These are phyloP conservation scores for Netelia melanura DNA, from an alignment of 2,888 invertebrate genomes.

Conservation along the genomic window DNA sequence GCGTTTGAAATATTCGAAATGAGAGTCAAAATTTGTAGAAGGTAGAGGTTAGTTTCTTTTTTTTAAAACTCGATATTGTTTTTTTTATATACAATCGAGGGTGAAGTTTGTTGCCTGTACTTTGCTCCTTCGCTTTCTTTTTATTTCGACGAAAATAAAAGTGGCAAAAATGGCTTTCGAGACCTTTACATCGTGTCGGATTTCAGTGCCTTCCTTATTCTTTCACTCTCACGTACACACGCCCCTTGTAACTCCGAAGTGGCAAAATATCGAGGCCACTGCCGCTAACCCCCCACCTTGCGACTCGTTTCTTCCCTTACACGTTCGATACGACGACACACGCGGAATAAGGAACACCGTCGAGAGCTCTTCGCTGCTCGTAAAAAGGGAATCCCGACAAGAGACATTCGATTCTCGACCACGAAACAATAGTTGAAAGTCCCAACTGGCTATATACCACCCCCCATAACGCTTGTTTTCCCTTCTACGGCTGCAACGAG, in stretches of 20 bases:
- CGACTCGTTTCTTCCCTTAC: slow-evolving; percentile 68
- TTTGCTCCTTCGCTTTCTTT: no score
- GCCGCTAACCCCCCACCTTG: slow-evolving; percentile 28
- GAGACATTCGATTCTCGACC: slow-evolving; percentile 38
- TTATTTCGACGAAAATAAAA: no score
- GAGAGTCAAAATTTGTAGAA: no score
- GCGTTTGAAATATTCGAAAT: no score
- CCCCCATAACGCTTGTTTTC: slow-evolving; percentile 2
- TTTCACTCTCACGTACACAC: no score
- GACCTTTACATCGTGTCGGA: slow-evolving; percentile 5
- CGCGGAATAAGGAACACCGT: slow-evolving; percentile 66
- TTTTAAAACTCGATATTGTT: no score
- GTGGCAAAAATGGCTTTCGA: no score
- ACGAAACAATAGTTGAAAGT: slow-evolving; percentile 13
- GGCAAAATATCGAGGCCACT: slow-evolving; percentile 8
- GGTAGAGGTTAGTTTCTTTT: no score
- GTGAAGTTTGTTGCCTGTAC: no score
- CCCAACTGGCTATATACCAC: not conserved
- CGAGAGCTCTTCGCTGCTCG: slow-evolving; percentile 14
- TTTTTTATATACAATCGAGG: no score
- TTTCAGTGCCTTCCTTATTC: not conserved
- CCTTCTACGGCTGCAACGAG: not conserved
- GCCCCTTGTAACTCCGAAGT: no score
- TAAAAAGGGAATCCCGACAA: slow-evolving; percentile 29
- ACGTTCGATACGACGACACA: slow-evolving; percentile 68